phyloP scores from a whole-genome alignment of 1,140 invertebrate species.

The Cotesia vestalis region DNA sequence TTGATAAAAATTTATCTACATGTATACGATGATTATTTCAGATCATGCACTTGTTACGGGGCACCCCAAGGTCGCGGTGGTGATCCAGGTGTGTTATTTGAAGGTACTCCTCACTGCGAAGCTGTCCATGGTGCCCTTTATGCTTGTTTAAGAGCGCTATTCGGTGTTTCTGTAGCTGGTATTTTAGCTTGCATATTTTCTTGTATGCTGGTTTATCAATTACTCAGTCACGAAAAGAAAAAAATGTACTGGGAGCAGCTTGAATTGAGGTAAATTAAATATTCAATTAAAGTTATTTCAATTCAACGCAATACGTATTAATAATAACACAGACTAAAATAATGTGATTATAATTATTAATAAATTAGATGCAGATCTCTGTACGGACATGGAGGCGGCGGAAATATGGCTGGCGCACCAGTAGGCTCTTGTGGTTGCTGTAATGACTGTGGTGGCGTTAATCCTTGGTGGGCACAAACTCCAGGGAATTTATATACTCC shows the following conservation, averaged over 20 bases:
- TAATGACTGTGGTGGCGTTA: constrained; percentile 73
- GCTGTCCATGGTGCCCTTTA: constrained; percentile 88
- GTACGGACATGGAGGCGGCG: constrained; percentile 69
- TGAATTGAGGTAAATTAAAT: constrained; percentile 70
- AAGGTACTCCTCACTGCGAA: constrained; percentile 84
- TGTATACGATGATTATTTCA: constrained; percentile 36
- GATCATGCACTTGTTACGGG: constrained; percentile 63
- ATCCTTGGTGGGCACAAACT: constrained; percentile 65
- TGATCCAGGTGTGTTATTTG: constrained; percentile 72
- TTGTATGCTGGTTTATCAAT: constrained; percentile 89
- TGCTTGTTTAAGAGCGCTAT: constrained; percentile 85
- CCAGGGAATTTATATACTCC: constrained; percentile 82
- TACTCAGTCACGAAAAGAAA: constrained; percentile 88
- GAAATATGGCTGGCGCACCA: constrained; percentile 61
- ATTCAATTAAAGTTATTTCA: background rate
- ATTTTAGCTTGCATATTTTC: constrained; percentile 91
- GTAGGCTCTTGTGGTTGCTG: constrained; percentile 75
- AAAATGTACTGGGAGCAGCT: constrained; percentile 94
- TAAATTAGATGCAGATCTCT: constrained; percentile 72
- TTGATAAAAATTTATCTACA: constrained; percentile 6
- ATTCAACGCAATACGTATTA: background rate
- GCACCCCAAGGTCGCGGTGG: constrained; percentile 48
- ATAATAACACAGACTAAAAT: background rate
- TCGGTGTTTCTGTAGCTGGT: constrained; percentile 87
- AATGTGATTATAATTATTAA: constrained; percentile 8